Conservation (phyloP, 2,888 invertebrate genomes). For the Hofmannophila pseudospretella region DNA sequence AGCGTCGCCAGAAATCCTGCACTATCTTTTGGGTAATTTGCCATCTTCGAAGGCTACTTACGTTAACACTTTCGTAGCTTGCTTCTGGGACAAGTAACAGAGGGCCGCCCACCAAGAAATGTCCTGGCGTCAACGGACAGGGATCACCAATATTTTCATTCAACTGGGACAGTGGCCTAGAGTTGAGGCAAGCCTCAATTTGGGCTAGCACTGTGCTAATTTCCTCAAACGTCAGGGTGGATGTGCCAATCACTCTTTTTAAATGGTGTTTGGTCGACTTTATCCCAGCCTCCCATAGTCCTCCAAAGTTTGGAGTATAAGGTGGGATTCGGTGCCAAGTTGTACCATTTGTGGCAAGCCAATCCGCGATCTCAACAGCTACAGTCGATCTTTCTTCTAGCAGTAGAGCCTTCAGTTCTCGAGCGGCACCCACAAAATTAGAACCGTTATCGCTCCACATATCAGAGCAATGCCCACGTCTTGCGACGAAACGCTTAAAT, state of each 20-base stretch:
- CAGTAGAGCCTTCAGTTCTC: background rate
- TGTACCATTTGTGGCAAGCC: constrained; percentile 10
- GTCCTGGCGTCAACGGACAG: constrained; percentile 12
- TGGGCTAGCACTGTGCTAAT: constrained; percentile 12
- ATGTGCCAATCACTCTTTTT: constrained; percentile 7
- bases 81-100: constrained; percentile 9
- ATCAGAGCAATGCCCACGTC: background rate
- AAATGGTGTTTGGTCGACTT: constrained; percentile 10
- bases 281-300: too few species aligned
- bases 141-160: background rate
- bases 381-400: background rate
- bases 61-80: constrained; percentile 5
- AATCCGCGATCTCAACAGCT: constrained; percentile 2
- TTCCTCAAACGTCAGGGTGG: constrained; percentile 13
- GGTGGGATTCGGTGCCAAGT: constrained; percentile 17
- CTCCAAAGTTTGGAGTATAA: constrained; percentile 16
- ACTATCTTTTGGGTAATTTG: constrained; percentile 8
- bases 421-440: constrained; percentile 2
- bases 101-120: constrained; percentile 16
- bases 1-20: constrained; percentile 7
- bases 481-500: background rate
- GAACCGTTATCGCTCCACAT: constrained; percentile 5
- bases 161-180: constrained; percentile 7
- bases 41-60: constrained; percentile 6
- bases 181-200: constrained; percentile 15